Evolutionary conservation across 2,888 invertebrate genomes (phyloP), one percentile per base, ranked within the genome.

Genomic region (Tenthredo mesomela): DNA sequence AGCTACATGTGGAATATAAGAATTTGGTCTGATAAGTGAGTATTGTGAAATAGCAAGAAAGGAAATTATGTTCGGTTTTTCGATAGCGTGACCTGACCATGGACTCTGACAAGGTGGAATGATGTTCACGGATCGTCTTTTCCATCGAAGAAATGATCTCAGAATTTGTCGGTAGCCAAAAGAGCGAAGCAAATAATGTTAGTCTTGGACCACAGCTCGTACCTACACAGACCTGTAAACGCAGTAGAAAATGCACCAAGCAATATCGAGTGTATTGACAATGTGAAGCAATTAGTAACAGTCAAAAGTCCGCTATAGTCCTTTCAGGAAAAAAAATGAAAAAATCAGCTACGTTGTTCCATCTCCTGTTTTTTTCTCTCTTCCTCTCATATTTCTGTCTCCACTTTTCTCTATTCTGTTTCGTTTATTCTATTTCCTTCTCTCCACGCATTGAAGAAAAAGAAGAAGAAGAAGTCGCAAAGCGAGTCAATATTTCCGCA

Each of bases 401-500:
- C 21, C 10, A 25, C 12, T 25, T 18, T 67, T 67, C 33, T 67
- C 18, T 7, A 1, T 12, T 12, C 47, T 15, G 47, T 47, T 15
- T 47, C 47, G 47, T 12, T 3, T 15, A 15, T 3, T 4, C 21
- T 58, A 21, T 58, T 21, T 29, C 65, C 29, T 67, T 33, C 33
- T 33, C 15, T 12, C 21, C 25, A 25, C 65, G 9, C 29, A 67
- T 33, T 67, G 29, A 67, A 67, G 33, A 33, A 67, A 33, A 33
- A 33, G 33, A 33, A 67, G 29, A 37, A 65, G 10, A 67, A 67
- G 33, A 33, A 67, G 67, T 67, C 3, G 43, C 65, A 47, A 67
- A 65, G 47, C 12, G 40, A 84, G 84, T 85, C 86, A 85, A 87
- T 85, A 86, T 87, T 86, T 86, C 85, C 47, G 77, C 86, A 71